Percentiles rank a stretch among this genome's conserved stretches.
Evolutionary conservation across 2,888 invertebrate genomes (phyloP).

Genomic region (Cheilosia urbana): DNA sequence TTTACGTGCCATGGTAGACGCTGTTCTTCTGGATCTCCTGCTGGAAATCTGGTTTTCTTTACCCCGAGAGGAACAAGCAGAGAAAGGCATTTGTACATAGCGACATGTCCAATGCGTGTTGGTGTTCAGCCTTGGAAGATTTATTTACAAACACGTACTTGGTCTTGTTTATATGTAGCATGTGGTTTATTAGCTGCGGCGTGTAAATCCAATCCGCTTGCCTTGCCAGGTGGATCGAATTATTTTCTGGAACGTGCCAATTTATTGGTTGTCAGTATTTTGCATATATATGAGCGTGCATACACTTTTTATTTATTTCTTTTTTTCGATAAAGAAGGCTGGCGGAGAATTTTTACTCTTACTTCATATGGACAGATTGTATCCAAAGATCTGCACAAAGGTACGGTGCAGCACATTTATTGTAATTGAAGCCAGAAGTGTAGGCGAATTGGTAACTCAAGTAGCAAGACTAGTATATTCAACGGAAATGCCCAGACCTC

Average conservation of each 20-base stretch:
- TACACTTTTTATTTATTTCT: too few relatives aligned
- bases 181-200: constrained; percentile 37
- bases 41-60: constrained; percentile 35
- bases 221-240: neutral
- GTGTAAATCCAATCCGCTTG: constrained; percentile 4
- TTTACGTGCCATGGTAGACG: constrained; percentile 19
- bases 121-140: constrained; percentile 50
- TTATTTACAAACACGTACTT: constrained; percentile 33
- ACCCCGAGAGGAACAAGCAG: constrained; percentile 8
- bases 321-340: too few relatives aligned
- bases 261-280: neutral
- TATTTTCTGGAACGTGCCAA: neutral
- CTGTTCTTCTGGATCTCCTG: constrained; percentile 46
- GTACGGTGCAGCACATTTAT: too few relatives aligned
- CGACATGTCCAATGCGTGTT: constrained; percentile 54
- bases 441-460: too few relatives aligned
- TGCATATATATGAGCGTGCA: neutral
- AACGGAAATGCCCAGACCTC: too few relatives aligned
- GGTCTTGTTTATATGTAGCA: constrained; percentile 18
- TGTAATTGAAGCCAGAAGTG: too few relatives aligned
- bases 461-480: too few relatives aligned
- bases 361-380: too few relatives aligned
- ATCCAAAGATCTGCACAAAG: too few relatives aligned
- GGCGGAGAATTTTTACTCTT: too few relatives aligned
- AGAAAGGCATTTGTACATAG: constrained; percentile 35